A percentile compares a stretch with the other conserved stretches of the same genome.
Evolutionary conservation across 2,888 invertebrate genomes (phyloP).

Genomic region (Sericinus montela): DNA sequence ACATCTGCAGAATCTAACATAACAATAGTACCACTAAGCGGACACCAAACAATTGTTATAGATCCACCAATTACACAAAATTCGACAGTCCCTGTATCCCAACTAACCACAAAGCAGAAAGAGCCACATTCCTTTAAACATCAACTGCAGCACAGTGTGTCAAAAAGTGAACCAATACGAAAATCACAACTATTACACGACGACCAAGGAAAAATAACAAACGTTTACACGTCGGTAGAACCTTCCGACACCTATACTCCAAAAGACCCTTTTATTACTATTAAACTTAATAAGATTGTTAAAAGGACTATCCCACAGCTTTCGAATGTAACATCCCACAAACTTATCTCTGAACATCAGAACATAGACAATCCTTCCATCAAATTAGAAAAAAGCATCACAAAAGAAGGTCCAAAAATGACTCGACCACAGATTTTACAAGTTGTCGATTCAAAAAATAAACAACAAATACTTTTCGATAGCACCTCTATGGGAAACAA

Average conservation of each 20-base stretch:
- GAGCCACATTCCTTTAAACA: neutral
- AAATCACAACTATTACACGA: constrained; percentile 4
- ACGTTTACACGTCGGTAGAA: constrained; percentile 39
- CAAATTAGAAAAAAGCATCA: no score
- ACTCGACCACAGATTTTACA: constrained; percentile 81
- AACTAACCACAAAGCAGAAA: constrained; percentile 17
- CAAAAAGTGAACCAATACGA: neutral
- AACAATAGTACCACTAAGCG: constrained; percentile 68
- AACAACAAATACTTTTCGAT: constrained; percentile 23
- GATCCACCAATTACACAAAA: constrained; percentile 61
- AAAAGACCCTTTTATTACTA: constrained; percentile 68
- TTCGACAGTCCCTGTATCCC: constrained; percentile 25
- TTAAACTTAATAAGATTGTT: constrained; percentile 69
- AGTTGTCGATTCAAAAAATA: constrained; percentile 77
- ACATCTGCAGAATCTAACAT: constrained; percentile 70
- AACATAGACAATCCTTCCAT: constrained; percentile 63
- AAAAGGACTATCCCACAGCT: constrained; percentile 67
- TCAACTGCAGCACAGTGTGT: neutral
- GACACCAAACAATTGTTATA: constrained; percentile 75
- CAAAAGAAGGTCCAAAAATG: constrained; percentile 63
- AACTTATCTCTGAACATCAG: constrained; percentile 48
- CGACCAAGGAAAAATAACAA: constrained; percentile 30
- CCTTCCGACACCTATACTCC: constrained; percentile 44
- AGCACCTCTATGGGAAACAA: constrained; percentile 16
- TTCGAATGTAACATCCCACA: constrained; percentile 56